Conservation (phyloP, 2,888 invertebrate genomes). For the Tipula vernalis region DNA sequence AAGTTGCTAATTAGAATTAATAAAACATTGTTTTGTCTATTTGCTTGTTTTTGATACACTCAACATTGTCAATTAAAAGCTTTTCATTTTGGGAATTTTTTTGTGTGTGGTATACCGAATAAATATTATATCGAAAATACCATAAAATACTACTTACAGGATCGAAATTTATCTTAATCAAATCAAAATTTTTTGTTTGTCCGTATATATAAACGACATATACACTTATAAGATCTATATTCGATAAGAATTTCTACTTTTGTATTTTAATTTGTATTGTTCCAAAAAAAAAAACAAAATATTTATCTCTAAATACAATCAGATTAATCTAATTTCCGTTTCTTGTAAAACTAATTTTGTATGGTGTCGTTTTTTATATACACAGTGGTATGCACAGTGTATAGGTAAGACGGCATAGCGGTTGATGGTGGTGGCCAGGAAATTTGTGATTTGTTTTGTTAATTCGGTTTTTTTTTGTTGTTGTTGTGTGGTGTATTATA, state of each 20-base stretch:
- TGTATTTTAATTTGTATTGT: background rate
- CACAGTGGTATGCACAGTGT: background rate
- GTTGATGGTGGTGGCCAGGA: background rate
- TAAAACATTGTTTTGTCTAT: background rate
- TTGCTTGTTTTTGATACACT: background rate
- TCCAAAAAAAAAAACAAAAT: background rate
- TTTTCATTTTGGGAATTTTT: background rate
- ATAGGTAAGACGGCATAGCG: background rate
- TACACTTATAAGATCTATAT: background rate
- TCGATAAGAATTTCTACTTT: background rate
- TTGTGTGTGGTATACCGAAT: background rate
- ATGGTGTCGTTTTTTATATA: background rate
- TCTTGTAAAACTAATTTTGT: background rate
- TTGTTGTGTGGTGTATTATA: background rate
- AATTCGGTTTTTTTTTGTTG: background rate
- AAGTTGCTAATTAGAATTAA: background rate
- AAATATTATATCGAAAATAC: background rate
- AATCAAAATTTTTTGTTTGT: background rate
- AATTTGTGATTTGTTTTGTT: background rate
- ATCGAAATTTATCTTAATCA: background rate
- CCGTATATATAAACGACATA: background rate
- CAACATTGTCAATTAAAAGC: background rate
- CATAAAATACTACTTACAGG: background rate
- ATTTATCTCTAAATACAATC: background rate
- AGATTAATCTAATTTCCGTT: background rate